phyloP scores from a whole-genome alignment of 2,888 invertebrate genomes.

The Diarsia rubi region DNA sequence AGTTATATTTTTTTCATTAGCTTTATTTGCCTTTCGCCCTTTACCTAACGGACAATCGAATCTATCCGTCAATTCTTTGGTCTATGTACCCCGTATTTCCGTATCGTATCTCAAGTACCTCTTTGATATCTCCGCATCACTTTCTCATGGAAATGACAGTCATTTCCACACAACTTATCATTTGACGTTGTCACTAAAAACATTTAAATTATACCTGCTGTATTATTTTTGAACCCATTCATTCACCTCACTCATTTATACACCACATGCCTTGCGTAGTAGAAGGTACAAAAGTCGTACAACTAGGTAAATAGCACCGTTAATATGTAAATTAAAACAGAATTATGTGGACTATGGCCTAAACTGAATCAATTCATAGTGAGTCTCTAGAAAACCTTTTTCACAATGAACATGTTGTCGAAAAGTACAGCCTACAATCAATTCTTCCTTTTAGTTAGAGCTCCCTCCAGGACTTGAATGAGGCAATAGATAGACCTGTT shows the following conservation, averaged over 20 bases:
- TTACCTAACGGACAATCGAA: background rate
- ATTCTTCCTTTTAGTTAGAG: background rate
- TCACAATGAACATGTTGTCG: background rate
- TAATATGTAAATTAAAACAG: constrained; percentile 20
- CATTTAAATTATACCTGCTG: too few species aligned
- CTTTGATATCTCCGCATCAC: background rate
- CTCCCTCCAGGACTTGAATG: background rate
- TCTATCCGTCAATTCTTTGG: background rate
- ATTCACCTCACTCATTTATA: too few species aligned
- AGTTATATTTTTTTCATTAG: background rate
- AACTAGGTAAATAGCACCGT: background rate
- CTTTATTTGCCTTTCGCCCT: too few species aligned
- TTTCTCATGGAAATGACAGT: background rate
- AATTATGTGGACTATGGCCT: constrained; percentile 5
- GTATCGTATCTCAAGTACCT: background rate
- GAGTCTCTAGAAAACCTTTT: background rate
- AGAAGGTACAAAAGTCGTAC: background rate
- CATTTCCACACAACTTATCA: background rate
- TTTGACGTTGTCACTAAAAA: too few species aligned
- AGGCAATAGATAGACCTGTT: background rate
- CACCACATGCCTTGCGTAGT: background rate
- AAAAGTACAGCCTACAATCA: background rate
- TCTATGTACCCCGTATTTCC: background rate
- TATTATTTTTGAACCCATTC: too few species aligned
- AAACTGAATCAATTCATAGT: background rate